Conservation (phyloP, 2,888 invertebrate genomes). For the Hoplodrina blanda region DNA sequence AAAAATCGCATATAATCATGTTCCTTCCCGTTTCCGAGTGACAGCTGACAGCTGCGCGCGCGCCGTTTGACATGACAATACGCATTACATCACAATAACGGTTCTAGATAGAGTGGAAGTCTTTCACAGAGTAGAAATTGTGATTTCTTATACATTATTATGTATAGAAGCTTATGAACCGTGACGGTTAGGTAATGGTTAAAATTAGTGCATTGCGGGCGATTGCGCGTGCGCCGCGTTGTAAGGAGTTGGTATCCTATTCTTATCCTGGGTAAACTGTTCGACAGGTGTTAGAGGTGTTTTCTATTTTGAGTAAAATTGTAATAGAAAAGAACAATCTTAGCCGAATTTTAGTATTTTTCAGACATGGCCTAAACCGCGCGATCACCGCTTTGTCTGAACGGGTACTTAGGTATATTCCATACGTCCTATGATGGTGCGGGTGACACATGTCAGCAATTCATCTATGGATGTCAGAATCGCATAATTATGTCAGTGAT, state of each 20-base stretch:
- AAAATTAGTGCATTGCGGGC: not conserved
- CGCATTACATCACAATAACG: conserved; percentile 51
- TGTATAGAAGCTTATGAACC: conserved; percentile 34
- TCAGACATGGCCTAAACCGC: no score
- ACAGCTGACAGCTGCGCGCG: conserved; percentile 40
- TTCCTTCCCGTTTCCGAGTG: conserved; percentile 56
- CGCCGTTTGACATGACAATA: conserved; percentile 53
- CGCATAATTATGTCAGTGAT: no score
- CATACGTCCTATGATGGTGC: no score
- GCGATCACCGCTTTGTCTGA: no score
- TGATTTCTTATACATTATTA: conserved; percentile 46
- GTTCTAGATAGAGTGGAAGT: conserved; percentile 40
- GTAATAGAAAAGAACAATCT: no score
- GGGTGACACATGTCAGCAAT: no score
- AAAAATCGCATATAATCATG: conserved; percentile 26
- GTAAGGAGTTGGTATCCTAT: not conserved
- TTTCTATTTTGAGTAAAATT: no score
- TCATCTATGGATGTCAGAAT: no score
- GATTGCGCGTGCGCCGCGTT: not conserved
- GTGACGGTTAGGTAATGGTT: conserved; percentile 29
- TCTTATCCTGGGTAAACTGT: not conserved
- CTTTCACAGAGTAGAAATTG: conserved; percentile 45
- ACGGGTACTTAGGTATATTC: no score
- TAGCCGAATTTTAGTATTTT: no score
- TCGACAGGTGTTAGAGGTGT: no score